These are phyloP conservation scores for Pseudorhombus dupliciocellatus DNA, from an alignment of 2,113 vertebrate species.

Conservation along the genomic window DNA sequence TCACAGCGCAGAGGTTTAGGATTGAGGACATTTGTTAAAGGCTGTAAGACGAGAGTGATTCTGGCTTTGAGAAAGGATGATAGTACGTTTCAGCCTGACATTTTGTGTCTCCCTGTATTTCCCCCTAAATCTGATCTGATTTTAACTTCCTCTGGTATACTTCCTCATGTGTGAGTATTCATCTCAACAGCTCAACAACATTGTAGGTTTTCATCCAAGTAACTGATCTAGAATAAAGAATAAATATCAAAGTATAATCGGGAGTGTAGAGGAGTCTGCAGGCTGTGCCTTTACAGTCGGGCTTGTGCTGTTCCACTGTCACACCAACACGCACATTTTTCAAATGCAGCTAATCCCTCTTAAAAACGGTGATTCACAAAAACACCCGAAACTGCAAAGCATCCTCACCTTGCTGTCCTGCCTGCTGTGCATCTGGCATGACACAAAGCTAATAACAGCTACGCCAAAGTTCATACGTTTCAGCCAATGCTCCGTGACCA, in stretches of 20 bases:
- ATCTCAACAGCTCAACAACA: background rate
- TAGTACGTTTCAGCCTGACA: background rate
- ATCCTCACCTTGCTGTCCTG: too few relatives aligned
- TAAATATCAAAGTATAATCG: background rate
- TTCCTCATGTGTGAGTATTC: background rate
- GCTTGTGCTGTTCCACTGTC: too few relatives aligned
- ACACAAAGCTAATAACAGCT: too few relatives aligned
- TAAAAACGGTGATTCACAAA: too few relatives aligned
- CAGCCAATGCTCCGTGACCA: too few relatives aligned
- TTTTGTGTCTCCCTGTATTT: background rate
- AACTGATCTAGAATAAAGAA: background rate
- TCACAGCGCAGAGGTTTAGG: conserved; percentile 22
- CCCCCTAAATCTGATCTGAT: background rate
- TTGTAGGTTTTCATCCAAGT: background rate
- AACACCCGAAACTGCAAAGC: too few relatives aligned
- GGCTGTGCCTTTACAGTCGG: background rate
- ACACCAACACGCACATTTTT: background rate
- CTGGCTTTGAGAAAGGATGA: background rate
- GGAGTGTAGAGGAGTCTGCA: background rate
- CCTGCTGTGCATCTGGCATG: too few relatives aligned
- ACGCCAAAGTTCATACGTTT: too few relatives aligned
- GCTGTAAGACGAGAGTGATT: background rate
- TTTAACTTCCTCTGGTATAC: background rate
- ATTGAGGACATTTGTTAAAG: conserved; percentile 33
- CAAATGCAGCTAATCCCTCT: too few relatives aligned